Conservation (phyloP, 2,888 invertebrate genomes). For the Slavum lentiscoides region DNA sequence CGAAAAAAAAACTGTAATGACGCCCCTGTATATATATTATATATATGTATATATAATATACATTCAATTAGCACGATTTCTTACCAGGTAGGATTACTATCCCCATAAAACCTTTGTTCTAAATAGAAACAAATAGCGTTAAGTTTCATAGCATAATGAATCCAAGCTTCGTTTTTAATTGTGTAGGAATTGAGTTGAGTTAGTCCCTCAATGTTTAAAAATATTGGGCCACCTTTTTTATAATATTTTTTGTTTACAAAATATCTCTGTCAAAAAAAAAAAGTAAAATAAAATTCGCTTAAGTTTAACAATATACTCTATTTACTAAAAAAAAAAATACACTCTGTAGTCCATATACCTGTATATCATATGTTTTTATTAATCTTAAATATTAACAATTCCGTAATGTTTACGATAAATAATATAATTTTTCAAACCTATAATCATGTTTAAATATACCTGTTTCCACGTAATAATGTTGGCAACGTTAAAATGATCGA, state of each 20-base stretch:
- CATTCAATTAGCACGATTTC: slow-evolving; percentile 56
- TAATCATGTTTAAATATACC: too few species aligned
- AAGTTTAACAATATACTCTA: too few species aligned
- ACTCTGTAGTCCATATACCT: too few species aligned
- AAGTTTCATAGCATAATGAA: slow-evolving; percentile 77
- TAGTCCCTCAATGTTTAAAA: slow-evolving; percentile 94
- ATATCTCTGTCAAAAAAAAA: slow-evolving; percentile 56
- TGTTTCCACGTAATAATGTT: slow-evolving; percentile 77
- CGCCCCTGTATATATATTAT: too few species aligned
- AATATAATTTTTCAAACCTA: too few species aligned
- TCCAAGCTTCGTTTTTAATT: slow-evolving; percentile 88
- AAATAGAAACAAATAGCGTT: slow-evolving; percentile 83
- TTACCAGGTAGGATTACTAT: slow-evolving; percentile 84
- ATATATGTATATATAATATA: too few species aligned
- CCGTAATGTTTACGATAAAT: too few species aligned
- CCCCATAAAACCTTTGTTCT: slow-evolving; percentile 93
- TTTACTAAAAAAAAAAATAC: too few species aligned
- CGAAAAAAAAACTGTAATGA: too few species aligned
- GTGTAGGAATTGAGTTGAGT: slow-evolving; percentile 80
- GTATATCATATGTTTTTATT: too few species aligned
- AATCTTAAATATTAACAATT: too few species aligned
- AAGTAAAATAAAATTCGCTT: background rate
- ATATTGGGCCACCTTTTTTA: slow-evolving; percentile 72
- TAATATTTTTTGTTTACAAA: slow-evolving; percentile 56
- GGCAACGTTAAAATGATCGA: slow-evolving; percentile 81